Percentiles rank a stretch among this genome's conserved stretches.
These are phyloP conservation scores for Saccopteryx leptura DNA, from an alignment of 2,113 vertebrate species.

Conservation along the genomic window DNA sequence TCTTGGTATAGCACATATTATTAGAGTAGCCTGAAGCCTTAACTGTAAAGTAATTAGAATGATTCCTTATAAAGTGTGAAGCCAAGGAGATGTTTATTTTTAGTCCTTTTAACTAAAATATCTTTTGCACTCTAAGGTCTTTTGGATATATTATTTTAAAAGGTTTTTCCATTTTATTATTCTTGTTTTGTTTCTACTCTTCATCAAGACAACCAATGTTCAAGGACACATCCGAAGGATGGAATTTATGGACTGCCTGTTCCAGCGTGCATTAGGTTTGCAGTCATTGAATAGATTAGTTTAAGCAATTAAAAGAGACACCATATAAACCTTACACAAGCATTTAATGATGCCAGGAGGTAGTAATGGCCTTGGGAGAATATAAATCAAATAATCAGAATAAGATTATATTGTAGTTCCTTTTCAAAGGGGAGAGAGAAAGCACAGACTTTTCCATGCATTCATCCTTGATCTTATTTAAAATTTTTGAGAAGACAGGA, in stretches of 20 bases:
- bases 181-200: constrained; percentile 60
- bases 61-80: constrained; percentile 73
- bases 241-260: constrained; percentile 75
- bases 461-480: constrained; percentile 71
- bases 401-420: constrained; percentile 71
- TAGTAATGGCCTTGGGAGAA: constrained; percentile 73
- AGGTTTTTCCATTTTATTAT: constrained; percentile 51
- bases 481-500: constrained; percentile 32
- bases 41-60: constrained; percentile 81
- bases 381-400: constrained; percentile 81
- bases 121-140: constrained; percentile 42
- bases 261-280: constrained; percentile 63
- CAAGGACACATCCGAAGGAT: constrained; percentile 80
- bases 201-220: constrained; percentile 72
- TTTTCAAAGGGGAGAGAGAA: constrained; percentile 68
- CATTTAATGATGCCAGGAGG: constrained; percentile 70
- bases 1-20: constrained; percentile 60
- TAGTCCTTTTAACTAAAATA: constrained; percentile 61
- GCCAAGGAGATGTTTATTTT: constrained; percentile 26
- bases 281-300: constrained; percentile 81
- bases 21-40: constrained; percentile 80
- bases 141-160: constrained; percentile 23
- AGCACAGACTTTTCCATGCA: constrained; percentile 70
- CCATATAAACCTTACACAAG: constrained; percentile 77
- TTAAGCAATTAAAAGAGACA: constrained; percentile 85